These are phyloP conservation scores for Zaprionus capensis DNA, from an alignment of 1,140 invertebrate species.

Conservation along the genomic window DNA sequence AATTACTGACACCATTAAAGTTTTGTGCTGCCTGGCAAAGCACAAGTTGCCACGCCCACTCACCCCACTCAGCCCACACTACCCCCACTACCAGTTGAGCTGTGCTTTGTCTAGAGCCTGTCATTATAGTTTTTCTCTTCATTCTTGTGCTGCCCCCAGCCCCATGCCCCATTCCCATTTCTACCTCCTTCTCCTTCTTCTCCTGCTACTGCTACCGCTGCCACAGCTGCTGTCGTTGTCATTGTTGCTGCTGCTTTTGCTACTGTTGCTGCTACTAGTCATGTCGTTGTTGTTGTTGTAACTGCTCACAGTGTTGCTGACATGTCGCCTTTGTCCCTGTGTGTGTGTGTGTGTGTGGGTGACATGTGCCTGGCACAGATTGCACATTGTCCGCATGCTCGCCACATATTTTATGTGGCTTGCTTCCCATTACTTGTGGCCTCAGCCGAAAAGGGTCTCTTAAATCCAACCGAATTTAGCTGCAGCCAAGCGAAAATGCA, in stretches of 20 bases:
- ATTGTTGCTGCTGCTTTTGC: constrained; percentile 49
- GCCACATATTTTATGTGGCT: constrained; percentile 60
- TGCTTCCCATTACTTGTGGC: constrained; percentile 30
- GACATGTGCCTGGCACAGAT: constrained; percentile 78
- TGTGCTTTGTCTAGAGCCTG: constrained; percentile 61
- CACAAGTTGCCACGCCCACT: constrained; percentile 43
- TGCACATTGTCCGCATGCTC: constrained; percentile 71
- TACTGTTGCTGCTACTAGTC: constrained; percentile 27
- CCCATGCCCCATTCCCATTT: background rate
- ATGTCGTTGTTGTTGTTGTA: constrained; percentile 18
- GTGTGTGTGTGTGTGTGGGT: constrained; percentile 36
- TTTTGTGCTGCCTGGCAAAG: constrained; percentile 42
- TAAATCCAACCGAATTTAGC: background rate
- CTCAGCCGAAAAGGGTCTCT: constrained; percentile 8
- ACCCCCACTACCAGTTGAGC: constrained; percentile 8
- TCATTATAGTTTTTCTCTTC: constrained; percentile 64
- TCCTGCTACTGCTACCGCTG: constrained; percentile 25
- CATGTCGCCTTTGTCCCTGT: constrained; percentile 42
- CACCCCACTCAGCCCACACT: background rate
- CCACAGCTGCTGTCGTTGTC: constrained; percentile 40
- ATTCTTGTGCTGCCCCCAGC: constrained; percentile 21
- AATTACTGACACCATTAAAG: constrained; percentile 83
- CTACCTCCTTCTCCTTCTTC: background rate
- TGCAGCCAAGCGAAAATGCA: constrained; percentile 4
- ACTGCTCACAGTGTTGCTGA: constrained; percentile 38